A percentile compares a stretch with the other conserved stretches of the same genome.
Conservation (phyloP, 1,140 invertebrate genomes). For the Drosophila rufa region DNA sequence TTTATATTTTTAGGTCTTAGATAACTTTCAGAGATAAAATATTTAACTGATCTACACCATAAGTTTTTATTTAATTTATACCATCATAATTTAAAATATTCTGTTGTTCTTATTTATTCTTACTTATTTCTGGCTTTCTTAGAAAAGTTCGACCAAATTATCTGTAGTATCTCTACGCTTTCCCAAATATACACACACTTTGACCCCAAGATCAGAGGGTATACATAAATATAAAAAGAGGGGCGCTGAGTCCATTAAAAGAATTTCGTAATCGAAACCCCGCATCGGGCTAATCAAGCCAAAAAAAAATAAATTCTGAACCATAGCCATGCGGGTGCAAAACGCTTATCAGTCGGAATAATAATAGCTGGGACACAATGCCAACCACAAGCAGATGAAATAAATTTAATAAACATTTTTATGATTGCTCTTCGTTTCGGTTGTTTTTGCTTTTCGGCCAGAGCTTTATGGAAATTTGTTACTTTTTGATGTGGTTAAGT, state of each 20-base stretch:
- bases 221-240: constrained; percentile 3
- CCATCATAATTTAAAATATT: too few relatives aligned
- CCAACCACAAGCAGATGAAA: constrained; percentile 29
- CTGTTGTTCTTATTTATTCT: too few relatives aligned
- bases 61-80: too few relatives aligned
- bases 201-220: constrained; percentile 17
- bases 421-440: constrained; percentile 39
- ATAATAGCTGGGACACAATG: constrained; percentile 30
- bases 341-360: constrained; percentile 52
- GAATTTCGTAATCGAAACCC: constrained; percentile 60
- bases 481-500: constrained; percentile 22
- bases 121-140: too few relatives aligned
- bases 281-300: constrained; percentile 55
- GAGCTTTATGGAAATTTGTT: constrained; percentile 46
- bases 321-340: constrained; percentile 48
- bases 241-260: constrained; percentile 51
- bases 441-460: constrained; percentile 17
- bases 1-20: too few relatives aligned
- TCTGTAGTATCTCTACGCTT: too few relatives aligned
- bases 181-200: neutral
- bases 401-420: constrained; percentile 62
- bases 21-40: neutral
- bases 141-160: too few relatives aligned
- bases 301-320: constrained; percentile 27
- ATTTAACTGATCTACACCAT: too few relatives aligned